Conservation (phyloP, 2,888 invertebrate species). For the Drosophila mulleri region DNA sequence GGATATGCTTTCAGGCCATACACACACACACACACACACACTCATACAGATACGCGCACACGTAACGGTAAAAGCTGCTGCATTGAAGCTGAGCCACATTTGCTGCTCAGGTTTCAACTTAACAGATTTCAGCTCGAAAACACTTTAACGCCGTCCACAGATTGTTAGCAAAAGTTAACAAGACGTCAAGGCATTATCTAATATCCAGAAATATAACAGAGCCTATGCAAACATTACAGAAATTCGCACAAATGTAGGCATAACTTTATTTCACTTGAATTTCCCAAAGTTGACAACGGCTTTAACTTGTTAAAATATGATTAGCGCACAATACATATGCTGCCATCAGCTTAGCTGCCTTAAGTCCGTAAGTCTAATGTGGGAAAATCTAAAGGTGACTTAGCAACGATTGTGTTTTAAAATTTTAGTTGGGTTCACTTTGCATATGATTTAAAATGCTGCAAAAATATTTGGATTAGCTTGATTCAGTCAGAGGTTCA, state of each 20-base stretch:
- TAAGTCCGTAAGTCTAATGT: neutral
- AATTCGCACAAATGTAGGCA: neutral
- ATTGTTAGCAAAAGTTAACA: constrained; percentile 4
- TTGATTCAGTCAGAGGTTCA: too few species aligned
- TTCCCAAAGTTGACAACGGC: neutral
- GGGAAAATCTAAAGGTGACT: too few species aligned
- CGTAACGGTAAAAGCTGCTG: constrained; percentile 56
- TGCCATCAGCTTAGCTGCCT: neutral
- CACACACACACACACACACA: constrained; percentile 53
- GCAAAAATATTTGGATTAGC: too few species aligned
- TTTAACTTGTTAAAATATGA: constrained; percentile 3
- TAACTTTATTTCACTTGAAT: neutral
- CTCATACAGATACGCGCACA: constrained; percentile 35
- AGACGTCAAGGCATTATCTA: neutral
- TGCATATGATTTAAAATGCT: too few species aligned
- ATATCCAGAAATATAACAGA: neutral
- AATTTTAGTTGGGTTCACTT: too few species aligned
- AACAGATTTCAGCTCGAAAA: constrained; percentile 17
- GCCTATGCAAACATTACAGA: neutral
- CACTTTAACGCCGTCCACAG: constrained; percentile 36
- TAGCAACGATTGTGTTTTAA: too few species aligned
- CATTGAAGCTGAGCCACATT: constrained; percentile 37
- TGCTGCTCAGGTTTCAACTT: constrained; percentile 50
- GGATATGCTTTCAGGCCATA: constrained; percentile 76
- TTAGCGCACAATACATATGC: too few species aligned